A percentile compares a stretch with the other conserved stretches of the same genome.
phyloP scores from a whole-genome alignment of 2,113 vertebrate genomes.

The Antechinus stuartii region DNA sequence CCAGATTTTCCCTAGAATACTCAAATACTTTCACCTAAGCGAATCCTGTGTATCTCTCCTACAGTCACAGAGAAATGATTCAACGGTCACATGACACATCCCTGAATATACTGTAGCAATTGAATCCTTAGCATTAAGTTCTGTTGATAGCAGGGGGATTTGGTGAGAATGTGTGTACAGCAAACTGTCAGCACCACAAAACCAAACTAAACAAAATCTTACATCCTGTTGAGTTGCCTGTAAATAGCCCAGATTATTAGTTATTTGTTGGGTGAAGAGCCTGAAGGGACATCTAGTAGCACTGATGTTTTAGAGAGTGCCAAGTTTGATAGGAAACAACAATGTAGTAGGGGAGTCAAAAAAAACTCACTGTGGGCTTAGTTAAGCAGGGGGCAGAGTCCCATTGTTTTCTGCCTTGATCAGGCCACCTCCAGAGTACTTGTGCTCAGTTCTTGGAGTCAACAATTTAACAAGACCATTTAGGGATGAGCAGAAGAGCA shows the following conservation, averaged over 20 bases:
- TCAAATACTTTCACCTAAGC: neutral
- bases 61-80: neutral
- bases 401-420: neutral
- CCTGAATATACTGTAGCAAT: neutral
- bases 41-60: neutral
- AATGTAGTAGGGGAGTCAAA: neutral
- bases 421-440: neutral
- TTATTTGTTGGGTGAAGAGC: neutral
- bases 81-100: neutral
- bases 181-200: neutral
- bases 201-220: neutral
- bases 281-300: neutral
- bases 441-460: neutral
- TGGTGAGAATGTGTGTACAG: neutral
- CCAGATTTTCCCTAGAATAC: neutral
- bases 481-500: neutral
- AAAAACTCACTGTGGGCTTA: neutral
- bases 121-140: neutral
- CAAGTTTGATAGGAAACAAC: neutral
- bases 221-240: neutral
- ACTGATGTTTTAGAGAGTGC: neutral
- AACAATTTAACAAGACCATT: neutral
- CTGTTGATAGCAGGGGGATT: neutral
- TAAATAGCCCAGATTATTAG: neutral
- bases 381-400: neutral